Evolutionary conservation across 1,140 invertebrate genomes (phyloP).

Genomic region (Lethocerus indicus): DNA sequence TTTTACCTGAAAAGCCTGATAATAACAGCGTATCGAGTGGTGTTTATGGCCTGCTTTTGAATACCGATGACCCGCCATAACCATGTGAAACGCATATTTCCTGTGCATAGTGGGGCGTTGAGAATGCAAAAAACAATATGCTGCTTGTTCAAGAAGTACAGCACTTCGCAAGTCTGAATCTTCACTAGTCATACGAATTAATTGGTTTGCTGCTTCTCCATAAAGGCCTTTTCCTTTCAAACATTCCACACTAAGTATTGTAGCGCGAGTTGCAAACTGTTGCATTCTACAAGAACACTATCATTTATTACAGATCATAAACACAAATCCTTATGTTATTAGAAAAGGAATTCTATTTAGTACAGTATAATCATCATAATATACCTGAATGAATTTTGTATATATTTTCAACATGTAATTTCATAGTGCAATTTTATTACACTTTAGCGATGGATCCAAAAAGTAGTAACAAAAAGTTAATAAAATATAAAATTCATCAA

Average conservation of each 20-base stretch:
- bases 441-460: not conserved
- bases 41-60: slow-evolving; percentile 79
- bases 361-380: too few relatives aligned
- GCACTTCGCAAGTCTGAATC: slow-evolving; percentile 83
- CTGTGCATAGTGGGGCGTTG: slow-evolving; percentile 53
- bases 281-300: slow-evolving; percentile 47
- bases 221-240: slow-evolving; percentile 56
- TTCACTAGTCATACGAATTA: slow-evolving; percentile 89
- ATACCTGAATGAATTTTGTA: not conserved
- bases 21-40: slow-evolving; percentile 81
- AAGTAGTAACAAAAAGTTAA: not conserved
- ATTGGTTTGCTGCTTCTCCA: slow-evolving; percentile 78
- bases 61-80: slow-evolving; percentile 83
- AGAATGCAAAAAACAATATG: slow-evolving; percentile 71
- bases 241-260: slow-evolving; percentile 73
- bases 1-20: slow-evolving; percentile 72
- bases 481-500: not conserved
- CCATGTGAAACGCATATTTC: slow-evolving; percentile 95
- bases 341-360: too few relatives aligned
- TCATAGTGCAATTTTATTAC: not conserved
- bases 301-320: not conserved
- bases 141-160: slow-evolving; percentile 84
- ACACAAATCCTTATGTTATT: not conserved
- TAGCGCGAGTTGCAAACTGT: slow-evolving; percentile 79
- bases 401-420: not conserved